Percentiles rank a stretch among this genome's conserved stretches.
These are phyloP conservation scores for Cantharis flavilabris DNA, from an alignment of 2,888 invertebrate genomes.

Conservation along the genomic window DNA sequence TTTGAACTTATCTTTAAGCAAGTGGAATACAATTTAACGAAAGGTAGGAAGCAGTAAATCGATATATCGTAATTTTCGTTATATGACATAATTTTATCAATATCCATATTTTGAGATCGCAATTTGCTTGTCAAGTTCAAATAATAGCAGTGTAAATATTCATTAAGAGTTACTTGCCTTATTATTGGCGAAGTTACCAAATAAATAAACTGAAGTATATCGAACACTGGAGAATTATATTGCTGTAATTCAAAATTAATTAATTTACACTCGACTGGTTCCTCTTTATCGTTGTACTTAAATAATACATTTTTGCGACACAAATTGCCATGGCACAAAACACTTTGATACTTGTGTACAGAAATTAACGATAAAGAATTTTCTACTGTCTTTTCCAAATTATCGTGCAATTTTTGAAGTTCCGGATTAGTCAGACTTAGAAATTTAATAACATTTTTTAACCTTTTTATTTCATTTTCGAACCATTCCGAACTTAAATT, in stretches of 20 bases:
- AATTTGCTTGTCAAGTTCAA: conserved; percentile 18
- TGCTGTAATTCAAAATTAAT: conserved; percentile 47
- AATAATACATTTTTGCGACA: conserved; percentile 46
- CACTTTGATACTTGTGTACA: conserved; percentile 47
- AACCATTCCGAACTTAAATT: conserved; percentile 40
- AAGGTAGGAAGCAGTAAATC: conserved; percentile 28
- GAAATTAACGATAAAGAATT: conserved; percentile 38
- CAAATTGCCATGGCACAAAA: conserved; percentile 48
- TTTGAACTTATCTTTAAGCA: conserved; percentile 4
- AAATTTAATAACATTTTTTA: conserved; percentile 16
- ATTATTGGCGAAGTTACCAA: conserved; percentile 32
- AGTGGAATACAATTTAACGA: conserved; percentile 31
- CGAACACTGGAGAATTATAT: conserved; percentile 68
- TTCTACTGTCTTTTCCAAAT: conserved; percentile 39
- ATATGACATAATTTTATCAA: conserved; percentile 16
- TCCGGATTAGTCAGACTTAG: conserved; percentile 15
- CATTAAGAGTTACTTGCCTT: conserved; percentile 30
- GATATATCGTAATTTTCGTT: conserved; percentile 22
- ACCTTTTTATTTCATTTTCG: conserved; percentile 11
- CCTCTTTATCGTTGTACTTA: conserved; percentile 34
- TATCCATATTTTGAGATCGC: conserved; percentile 16
- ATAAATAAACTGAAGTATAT: conserved; percentile 56
- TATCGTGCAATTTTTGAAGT: conserved; percentile 14
- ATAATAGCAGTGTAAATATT: conserved; percentile 33
- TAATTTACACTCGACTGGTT: conserved; percentile 40